A percentile compares a stretch with the other conserved stretches of the same genome.
These are phyloP conservation scores for Peromyscus maniculatus DNA, from an alignment of 2,113 vertebrate genomes.

Conservation along the genomic window DNA sequence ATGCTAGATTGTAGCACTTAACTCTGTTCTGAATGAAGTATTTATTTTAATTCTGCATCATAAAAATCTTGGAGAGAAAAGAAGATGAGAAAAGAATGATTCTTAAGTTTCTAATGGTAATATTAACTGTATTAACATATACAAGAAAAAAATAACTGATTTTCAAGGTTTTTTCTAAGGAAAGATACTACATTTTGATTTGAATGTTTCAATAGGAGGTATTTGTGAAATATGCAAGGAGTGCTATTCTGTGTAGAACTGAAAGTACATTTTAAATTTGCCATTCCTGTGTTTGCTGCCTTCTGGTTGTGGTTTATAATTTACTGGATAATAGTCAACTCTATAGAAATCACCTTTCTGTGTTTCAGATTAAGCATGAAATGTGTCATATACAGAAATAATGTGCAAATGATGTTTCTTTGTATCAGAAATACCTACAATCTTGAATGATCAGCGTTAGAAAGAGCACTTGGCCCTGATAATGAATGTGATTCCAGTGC, in stretches of 20 bases:
- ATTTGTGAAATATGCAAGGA: not conserved
- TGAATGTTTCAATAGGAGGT: slow-evolving; percentile 54
- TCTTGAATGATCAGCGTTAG: slow-evolving; percentile 44
- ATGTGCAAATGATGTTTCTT: slow-evolving; percentile 56
- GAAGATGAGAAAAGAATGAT: slow-evolving; percentile 11
- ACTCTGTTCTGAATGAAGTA: slow-evolving; percentile 14
- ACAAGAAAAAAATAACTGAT: slow-evolving; percentile 7
- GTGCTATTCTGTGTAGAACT: not conserved
- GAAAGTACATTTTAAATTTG: slow-evolving; percentile 27
- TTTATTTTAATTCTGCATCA: slow-evolving; percentile 49
- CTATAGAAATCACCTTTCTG: not conserved
- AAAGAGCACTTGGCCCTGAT: slow-evolving; percentile 11
- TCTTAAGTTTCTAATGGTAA: not conserved
- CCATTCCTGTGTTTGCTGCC: slow-evolving; percentile 46
- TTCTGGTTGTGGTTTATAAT: slow-evolving; percentile 38
- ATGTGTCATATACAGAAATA: slow-evolving; percentile 9
- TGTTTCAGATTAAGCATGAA: not conserved
- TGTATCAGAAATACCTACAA: not conserved
- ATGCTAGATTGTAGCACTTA: slow-evolving; percentile 17
- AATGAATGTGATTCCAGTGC: slow-evolving; percentile 39
- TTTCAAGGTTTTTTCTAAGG: slow-evolving; percentile 32
- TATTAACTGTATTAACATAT: slow-evolving; percentile 46
- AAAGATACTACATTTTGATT: slow-evolving; percentile 55
- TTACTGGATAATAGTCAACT: slow-evolving; percentile 14
- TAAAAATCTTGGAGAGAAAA: slow-evolving; percentile 18